Evolutionary conservation across 2,797 vertebrate species (phyloP).

Genomic region (Pangasius larnaudii): DNA sequence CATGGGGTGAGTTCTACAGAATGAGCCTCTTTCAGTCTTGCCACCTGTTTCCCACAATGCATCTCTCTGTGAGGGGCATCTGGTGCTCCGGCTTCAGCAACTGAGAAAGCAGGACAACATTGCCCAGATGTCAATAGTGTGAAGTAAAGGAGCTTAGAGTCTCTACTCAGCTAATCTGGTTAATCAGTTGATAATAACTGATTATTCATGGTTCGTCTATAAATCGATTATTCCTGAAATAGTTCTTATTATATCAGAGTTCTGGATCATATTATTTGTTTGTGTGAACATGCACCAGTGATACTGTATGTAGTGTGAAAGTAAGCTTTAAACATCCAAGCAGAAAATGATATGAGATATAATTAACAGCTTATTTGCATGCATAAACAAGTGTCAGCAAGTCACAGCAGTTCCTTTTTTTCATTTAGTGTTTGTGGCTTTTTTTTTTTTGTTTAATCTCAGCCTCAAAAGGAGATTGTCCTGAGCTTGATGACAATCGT

Average conservation of each 20-base stretch:
- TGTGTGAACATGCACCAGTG: not conserved
- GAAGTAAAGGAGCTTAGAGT: not conserved
- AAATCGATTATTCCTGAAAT: not conserved
- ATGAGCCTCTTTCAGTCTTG: constrained; percentile 26
- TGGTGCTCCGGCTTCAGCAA: constrained; percentile 1
- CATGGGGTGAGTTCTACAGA: constrained; percentile 78
- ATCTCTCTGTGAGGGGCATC: constrained; percentile 20
- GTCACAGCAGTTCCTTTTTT: not conserved
- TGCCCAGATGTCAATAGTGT: not conserved
- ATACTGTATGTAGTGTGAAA: not conserved
- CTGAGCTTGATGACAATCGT: not conserved
- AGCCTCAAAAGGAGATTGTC: not conserved
- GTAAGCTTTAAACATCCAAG: not conserved
- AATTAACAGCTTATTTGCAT: constrained; percentile 32
- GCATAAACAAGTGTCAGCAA: constrained; percentile 7
- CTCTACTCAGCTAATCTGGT: not conserved
- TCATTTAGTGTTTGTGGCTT: not conserved
- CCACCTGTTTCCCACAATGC: constrained; percentile 43
- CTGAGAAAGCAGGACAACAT: not conserved
- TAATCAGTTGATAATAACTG: not conserved
- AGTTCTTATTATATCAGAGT: not conserved
- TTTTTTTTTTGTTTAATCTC: not conserved
- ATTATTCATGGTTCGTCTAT: not conserved
- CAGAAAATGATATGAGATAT: not conserved
- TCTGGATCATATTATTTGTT: not conserved